Evolutionary conservation across 2,113 vertebrate genomes (phyloP), one percentile per base, ranked within the genome.

Genomic region (Scomber japonicus): DNA sequence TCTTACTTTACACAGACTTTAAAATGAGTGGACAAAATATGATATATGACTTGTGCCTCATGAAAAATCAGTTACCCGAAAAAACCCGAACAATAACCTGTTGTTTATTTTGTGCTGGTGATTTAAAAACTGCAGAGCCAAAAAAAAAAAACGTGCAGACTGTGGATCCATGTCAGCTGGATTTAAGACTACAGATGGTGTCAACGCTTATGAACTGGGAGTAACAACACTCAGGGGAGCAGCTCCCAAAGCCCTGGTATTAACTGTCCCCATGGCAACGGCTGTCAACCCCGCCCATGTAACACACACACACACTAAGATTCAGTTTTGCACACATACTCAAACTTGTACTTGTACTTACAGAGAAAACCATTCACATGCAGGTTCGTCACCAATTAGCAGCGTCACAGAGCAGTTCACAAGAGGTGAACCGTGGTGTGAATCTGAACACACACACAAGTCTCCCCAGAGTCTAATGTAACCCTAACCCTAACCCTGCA

Each of bases 231-330:
- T 79, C 76, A 61, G 54, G 79, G 75, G 85, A 83, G 54, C 76
- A 63, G 75, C 76, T 82, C 75, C 81, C 83, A 75, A 48, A 73
- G 77, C 73, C 45, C 54, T 1, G 44, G 72, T 27, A 61, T 78
- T 70, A 73, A 51, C 49, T 5, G 69, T 82, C 73, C 81, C 73
- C 56, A 83, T 84, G 74, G 75, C 77, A 83, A 85, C 82, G 2
- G 59, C 46, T 64, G 57, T 62, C 59, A 71, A 53, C 70, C 66
- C 66, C 61, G 0, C 17, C 61, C 57, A 30, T 17, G 12, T 15
- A 5, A 30, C 44, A 69, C 65, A 53, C 17, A 69, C 40, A 70
- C 19, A n/a, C 31, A 35, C 31, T 6, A 35, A 35, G 31, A 35
- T 35, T 35, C 5, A 35, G 5, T 35, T 35, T 35, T 35, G 31